Conservation (phyloP, 2,113 vertebrate genomes). For the Oceanites oceanicus region DNA sequence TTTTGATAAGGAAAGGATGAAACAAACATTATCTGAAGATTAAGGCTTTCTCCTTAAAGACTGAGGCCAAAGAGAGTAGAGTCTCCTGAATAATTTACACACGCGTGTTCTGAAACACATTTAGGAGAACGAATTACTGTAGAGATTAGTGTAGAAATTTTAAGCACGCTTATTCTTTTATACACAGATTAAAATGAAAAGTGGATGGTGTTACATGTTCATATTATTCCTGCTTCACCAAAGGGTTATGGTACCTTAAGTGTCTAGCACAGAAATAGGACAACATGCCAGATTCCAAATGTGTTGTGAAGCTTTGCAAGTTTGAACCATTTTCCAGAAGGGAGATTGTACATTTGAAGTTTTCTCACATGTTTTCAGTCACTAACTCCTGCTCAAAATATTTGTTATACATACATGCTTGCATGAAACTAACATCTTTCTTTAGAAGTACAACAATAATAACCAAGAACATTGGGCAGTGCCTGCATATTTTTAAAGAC, state of each 20-base stretch:
- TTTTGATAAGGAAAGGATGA: neutral
- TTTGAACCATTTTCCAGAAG: neutral
- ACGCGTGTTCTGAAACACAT: neutral
- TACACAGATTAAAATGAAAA: neutral
- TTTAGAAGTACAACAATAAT: neutral
- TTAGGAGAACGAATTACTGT: neutral
- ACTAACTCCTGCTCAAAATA: neutral
- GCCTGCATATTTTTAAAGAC: neutral
- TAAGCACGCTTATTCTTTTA: neutral
- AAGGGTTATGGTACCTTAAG: neutral
- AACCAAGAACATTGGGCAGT: neutral
- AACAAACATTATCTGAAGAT: neutral
- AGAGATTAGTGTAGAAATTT: neutral
- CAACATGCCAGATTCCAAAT: neutral
- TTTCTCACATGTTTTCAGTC: neutral
- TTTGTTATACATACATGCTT: accelerated
- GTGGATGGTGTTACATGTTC: neutral
- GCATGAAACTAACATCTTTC: neutral
- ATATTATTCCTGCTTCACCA: neutral
- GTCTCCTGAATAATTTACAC: neutral
- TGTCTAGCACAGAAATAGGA: neutral
- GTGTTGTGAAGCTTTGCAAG: neutral
- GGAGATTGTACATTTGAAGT: neutral
- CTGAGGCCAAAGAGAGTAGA: neutral
- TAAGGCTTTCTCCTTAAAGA: neutral